Evolutionary conservation across 2,888 invertebrate genomes (phyloP), one percentile per base, ranked within the genome.

Genomic region (Acrocyrtus sp.): DNA sequence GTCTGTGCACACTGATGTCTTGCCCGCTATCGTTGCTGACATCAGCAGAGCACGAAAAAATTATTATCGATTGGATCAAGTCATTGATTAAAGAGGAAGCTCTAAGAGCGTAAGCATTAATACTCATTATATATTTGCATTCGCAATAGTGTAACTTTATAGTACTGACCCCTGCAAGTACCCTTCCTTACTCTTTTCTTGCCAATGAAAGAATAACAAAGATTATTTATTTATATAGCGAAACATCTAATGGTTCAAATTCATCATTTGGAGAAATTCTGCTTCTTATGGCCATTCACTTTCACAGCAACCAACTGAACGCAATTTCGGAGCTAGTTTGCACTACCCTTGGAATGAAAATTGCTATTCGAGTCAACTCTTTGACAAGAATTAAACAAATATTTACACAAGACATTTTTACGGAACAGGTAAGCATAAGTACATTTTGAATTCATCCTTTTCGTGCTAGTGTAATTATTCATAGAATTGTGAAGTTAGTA

Each of bases 221-320:
- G n/a, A n/a, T n/a, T n/a, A n/a, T 29, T 10, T 24, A 12, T 47
- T 45, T 19, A 24, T 63, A 19, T 41, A 65, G 58, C 5, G 67
- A 60, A 29, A 76, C 70, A 34, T 41, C 66, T n/a, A 69, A 56
- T 15, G 70, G 67, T 26, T 70, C 69, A n/a, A 78, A 92, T 1
- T 93, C 94, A 0, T 95, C 96, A 1, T 95, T 96, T 83, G 96
- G 96, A 1, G 97, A 98, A 86, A 95, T 98, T 94, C 85, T 98
- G 60, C 89, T 98, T 0, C 85, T 98, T 72, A 93, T 98, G 88
- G 98, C 98, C 0, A 96, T 98, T 78, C 97, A 98, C 84, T 98
- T 98, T 84, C 98, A 98, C 84, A 94, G 95, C 80, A 96, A 95
- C 83, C 97, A 98, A 85, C 87, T 96, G 75, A 90, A 92, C 61